Conservation (phyloP, 2,888 invertebrate genomes). For the Hydriomena furcata region DNA sequence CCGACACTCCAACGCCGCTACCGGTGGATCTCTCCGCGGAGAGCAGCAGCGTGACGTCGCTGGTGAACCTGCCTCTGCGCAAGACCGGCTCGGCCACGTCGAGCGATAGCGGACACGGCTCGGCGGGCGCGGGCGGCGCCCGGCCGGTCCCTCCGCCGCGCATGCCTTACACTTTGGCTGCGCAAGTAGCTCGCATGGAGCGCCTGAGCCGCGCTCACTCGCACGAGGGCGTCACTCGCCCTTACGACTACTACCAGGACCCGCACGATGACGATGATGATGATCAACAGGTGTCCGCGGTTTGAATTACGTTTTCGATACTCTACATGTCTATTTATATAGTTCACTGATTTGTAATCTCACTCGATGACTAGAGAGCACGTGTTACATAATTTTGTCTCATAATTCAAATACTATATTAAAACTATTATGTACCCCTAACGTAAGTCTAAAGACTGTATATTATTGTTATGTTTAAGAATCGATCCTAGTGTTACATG, state of each 20-base stretch:
- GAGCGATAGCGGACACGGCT: slow-evolving; percentile 95
- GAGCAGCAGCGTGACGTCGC: slow-evolving; percentile 96
- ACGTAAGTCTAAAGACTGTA: slow-evolving; percentile 83
- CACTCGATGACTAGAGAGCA: slow-evolving; percentile 79
- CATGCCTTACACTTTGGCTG: slow-evolving; percentile 92
- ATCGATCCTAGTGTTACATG: slow-evolving; percentile 77
- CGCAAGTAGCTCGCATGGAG: slow-evolving; percentile 93
- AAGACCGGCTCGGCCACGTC: slow-evolving; percentile 96
- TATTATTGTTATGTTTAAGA: slow-evolving; percentile 68
- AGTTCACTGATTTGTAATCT: slow-evolving; percentile 78
- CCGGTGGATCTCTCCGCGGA: slow-evolving; percentile 96
- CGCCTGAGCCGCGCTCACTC: slow-evolving; percentile 92
- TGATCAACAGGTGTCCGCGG: slow-evolving; percentile 81
- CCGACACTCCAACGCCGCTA: slow-evolving; percentile 92
- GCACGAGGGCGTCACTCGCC: slow-evolving; percentile 92
- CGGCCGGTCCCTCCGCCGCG: slow-evolving; percentile 88
- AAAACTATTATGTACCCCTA: slow-evolving; percentile 74
- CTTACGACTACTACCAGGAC: slow-evolving; percentile 87
- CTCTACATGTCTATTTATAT: slow-evolving; percentile 76
- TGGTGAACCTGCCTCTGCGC: slow-evolving; percentile 93
- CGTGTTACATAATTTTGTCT: slow-evolving; percentile 73
- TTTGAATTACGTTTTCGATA: slow-evolving; percentile 63
- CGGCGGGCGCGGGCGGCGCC: slow-evolving; percentile 78
- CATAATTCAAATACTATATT: slow-evolving; percentile 49
- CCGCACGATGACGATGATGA: slow-evolving; percentile 79